Evolutionary conservation across 1,140 invertebrate genomes (phyloP).

Genomic region (Cecropterus lyciades): DNA sequence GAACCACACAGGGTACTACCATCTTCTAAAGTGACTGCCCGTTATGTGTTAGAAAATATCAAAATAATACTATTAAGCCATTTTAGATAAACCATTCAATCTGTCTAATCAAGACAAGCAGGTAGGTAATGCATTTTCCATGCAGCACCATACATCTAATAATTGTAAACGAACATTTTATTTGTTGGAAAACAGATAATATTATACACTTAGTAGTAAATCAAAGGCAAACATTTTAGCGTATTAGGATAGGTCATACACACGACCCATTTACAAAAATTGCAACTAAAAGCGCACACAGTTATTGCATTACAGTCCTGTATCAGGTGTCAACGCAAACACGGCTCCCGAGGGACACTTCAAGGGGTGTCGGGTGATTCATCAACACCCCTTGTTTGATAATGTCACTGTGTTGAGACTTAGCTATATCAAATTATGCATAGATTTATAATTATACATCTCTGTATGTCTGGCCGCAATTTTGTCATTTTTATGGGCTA

Average conservation of each 20-base stretch:
- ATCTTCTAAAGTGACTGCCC: too few species aligned
- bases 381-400: slow-evolving; percentile 31
- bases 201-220: neutral
- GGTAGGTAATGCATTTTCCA: too few species aligned
- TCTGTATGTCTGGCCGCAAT: too few species aligned
- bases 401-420: slow-evolving; percentile 1
- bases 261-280: slow-evolving; percentile 12
- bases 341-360: slow-evolving; percentile 12
- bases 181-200: too few species aligned
- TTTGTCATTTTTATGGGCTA: too few species aligned
- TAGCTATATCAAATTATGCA: slow-evolving; percentile 9
- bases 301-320: slow-evolving; percentile 28
- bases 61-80: too few species aligned
- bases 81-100: too few species aligned
- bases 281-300: slow-evolving; percentile 33
- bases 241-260: neutral
- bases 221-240: neutral
- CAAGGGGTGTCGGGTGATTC: slow-evolving; percentile 37
- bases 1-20: too few species aligned
- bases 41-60: too few species aligned
- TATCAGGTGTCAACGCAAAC: slow-evolving; percentile 39
- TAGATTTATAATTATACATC: slow-evolving; percentile 1
- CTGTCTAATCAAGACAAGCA: too few species aligned
- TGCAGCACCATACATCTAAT: too few species aligned
- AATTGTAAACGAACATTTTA: too few species aligned